Base-by-base conservation (phyloP, 1,140 invertebrate species). In the Anadara kagoshimensis region DNA sequence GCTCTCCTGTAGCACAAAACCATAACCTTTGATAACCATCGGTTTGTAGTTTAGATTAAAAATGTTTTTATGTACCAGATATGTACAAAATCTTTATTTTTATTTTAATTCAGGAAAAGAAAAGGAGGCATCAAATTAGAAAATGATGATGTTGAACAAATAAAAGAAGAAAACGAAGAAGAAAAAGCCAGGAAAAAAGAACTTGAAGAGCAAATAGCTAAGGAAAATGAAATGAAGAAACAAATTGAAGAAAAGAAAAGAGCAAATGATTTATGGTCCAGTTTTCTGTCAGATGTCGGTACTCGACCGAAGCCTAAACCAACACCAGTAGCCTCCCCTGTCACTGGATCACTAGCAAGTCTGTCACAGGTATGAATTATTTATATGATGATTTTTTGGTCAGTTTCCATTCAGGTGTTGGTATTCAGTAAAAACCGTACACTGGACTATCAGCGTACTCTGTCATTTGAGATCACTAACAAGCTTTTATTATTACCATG, bases 241-340 rank as follows among this genome's bases (percentile, higher is more conserved):
- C 76, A 80, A 57, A 78, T 82, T 63, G 72, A 80, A 36, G 83
- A 85, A 51, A 88, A 86, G 65, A 83, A 86, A 64, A 80, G 76
- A 75, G 78, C 78, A 41, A 84, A 89, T 73, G 80, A 82, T 45
- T 65, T 87, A n/a, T 88, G 87, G 87, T 77, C 83, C 18, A 87
- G 83, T 72, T 88, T 88, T 73, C 61, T 86, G 62, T 76, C 82
- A 44, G 87, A 87, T 73, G 83, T 87, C 22, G 84, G 85, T 63
- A 44, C 61, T 7, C 62, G 62, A 63, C 64, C 80, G 11, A 81
- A 82, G 70, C 45, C 72, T 26, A 78, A 78, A 64, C 51, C 59
- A 29, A 26, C 43, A 49, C 58, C 41, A 14, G 44, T 24, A 16
- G 16, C 44, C 18, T 49, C 62, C 47, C 64, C 66, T 43, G 66